phyloP scores from a whole-genome alignment of 2,888 invertebrate species.

The Eristalis intricaria region DNA sequence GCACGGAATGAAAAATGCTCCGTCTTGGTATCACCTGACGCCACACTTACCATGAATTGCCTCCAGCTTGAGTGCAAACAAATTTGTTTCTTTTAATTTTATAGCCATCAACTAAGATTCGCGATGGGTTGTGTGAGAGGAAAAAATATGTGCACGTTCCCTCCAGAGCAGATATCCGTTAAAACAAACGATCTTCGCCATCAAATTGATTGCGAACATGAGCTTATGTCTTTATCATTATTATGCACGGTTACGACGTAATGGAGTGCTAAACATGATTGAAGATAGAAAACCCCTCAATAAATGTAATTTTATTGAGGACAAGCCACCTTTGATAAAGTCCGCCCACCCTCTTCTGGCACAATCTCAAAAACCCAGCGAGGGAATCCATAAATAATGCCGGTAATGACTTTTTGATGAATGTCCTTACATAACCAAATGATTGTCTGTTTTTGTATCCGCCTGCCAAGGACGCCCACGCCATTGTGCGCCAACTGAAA shows the following conservation, averaged over 20 bases:
- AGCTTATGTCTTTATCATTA: neutral
- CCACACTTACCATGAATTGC: too few species aligned
- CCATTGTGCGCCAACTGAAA: neutral
- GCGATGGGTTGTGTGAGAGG: too few species aligned
- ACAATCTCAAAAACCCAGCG: neutral
- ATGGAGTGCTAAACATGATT: neutral
- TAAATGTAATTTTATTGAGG: neutral
- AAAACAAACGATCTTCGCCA: neutral
- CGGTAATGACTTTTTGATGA: neutral
- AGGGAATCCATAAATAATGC: neutral
- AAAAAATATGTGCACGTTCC: too few species aligned
- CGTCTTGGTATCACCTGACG: too few species aligned
- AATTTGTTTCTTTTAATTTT: too few species aligned
- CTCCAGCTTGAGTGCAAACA: too few species aligned
- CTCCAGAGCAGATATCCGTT: neutral
- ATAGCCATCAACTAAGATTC: too few species aligned
- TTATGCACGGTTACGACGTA: neutral
- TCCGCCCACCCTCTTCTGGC: neutral
- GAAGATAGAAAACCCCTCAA: neutral
- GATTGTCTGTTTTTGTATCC: neutral
- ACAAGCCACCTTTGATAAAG: neutral
- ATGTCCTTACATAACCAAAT: neutral
- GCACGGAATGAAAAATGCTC: too few species aligned
- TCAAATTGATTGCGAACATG: neutral
- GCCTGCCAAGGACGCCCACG: neutral